Evolutionary conservation across 2,113 vertebrate species (phyloP), one percentile per base, ranked within the genome.

Genomic region (Typhlomys cinereus): DNA sequence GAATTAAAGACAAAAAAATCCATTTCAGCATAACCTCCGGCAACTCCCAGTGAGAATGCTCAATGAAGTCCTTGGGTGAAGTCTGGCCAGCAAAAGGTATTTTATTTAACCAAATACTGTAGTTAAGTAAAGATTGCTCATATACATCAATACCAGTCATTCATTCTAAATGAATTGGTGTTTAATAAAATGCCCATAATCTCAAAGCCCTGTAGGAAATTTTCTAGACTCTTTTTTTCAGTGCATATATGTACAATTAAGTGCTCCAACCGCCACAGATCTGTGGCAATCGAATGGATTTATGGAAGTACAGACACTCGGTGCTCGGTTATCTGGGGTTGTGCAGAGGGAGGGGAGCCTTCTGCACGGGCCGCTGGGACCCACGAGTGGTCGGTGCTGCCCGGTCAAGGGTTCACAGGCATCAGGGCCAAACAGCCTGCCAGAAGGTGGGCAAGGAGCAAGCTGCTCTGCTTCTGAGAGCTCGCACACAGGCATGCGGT

Each of bases 151-250:
- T 5, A 46, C 70, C 85, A 85, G 84, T 96, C 76, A 89, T 96
- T 71, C 80, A 79, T 92, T 96, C 87, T 71, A 84, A 89, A 89
- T 93, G 94, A 96, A 92, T 86, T 84, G 84, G 54, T 86, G 89
- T 31, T 93, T 95, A 97, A 96, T 96, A 94, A 94, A 94, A 74
- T 95, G 14, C 76, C 66, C 75, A n/a, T 23, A 89, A 90, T 85
- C 86, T 67, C 91, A 76, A 76, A 61, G 66, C 48, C 41, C 79
- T 80, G 15, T 59, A 93, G 79, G 85, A 90, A 67, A 13, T 82
- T 66, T 74, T 29, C n/a, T 29, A 10, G 4, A 41, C 66, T 31
- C 70, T n/a, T 81, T 41, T 39, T 27, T 41, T 15, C 15, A 48
- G 73, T 27, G 15, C 83, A 34, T 8, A 27, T 50, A 14, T 27